Percentiles rank a stretch among this genome's conserved stretches.
Conservation (phyloP, 2,888 invertebrate genomes). For the Schizotus pectinicornis region DNA sequence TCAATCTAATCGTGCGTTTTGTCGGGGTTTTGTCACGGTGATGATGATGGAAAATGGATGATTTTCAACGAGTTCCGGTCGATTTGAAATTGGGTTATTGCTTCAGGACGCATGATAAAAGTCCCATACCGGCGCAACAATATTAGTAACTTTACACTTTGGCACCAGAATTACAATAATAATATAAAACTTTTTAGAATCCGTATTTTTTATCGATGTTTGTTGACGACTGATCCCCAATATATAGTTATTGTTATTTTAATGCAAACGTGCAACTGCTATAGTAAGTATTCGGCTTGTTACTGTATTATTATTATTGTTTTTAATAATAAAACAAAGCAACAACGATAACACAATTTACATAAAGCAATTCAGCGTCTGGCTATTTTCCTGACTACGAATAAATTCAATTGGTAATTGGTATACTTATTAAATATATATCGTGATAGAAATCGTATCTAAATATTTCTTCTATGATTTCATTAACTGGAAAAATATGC, state of each 20-base stretch:
- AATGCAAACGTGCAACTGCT: conserved; percentile 43
- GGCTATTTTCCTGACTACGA: conserved; percentile 40
- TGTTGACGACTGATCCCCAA: conserved; percentile 54
- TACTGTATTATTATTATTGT: background rate
- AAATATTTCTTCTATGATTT: conserved; percentile 52
- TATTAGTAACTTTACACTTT: conserved; percentile 57
- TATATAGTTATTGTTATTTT: conserved; percentile 47
- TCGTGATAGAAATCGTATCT: conserved; percentile 56
- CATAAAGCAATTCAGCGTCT: conserved; percentile 52
- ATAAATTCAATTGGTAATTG: conserved; percentile 36
- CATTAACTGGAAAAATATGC: conserved; percentile 57
- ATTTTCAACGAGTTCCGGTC: background rate
- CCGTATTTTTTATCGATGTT: conserved; percentile 56
- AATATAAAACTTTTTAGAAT: conserved; percentile 56
- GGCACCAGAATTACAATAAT: conserved; percentile 57
- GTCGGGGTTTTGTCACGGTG: background rate
- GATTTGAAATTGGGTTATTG: conserved; percentile 37
- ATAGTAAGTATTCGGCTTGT: conserved; percentile 13
- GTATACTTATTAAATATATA: conserved; percentile 52
- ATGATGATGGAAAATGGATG: background rate
- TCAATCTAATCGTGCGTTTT: conserved; percentile 29
- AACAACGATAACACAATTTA: conserved; percentile 53
- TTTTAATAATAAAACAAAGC: conserved; percentile 42
- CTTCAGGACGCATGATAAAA: conserved; percentile 34
- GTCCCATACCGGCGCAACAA: conserved; percentile 45